Percentiles rank a stretch among this genome's conserved stretches.
These are phyloP conservation scores for Cyphomyrmex costatus DNA, from an alignment of 1,140 invertebrate genomes.

Conservation along the genomic window DNA sequence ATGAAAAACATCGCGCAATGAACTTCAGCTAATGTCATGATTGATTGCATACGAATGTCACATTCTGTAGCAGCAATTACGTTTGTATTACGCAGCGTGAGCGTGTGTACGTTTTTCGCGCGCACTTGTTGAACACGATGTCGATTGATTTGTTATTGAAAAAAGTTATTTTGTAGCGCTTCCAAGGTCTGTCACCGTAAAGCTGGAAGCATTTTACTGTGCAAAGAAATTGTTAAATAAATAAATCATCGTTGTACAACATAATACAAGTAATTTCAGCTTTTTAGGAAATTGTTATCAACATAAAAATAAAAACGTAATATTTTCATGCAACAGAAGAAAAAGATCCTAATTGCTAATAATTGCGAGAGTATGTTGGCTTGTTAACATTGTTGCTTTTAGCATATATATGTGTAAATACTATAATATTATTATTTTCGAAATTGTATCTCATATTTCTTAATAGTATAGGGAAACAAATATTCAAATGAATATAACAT, in stretches of 20 bases:
- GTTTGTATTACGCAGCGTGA: background rate
- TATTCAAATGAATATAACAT: background rate
- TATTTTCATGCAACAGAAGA: conserved; percentile 14
- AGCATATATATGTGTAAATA: background rate
- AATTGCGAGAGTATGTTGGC: background rate
- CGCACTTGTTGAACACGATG: conserved; percentile 47
- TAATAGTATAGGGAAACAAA: background rate
- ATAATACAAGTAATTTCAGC: background rate
- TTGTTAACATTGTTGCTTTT: background rate
- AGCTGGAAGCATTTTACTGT: conserved; percentile 35
- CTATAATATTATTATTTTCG: background rate
- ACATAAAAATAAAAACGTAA: background rate
- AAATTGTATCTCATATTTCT: background rate
- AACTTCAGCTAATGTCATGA: conserved; percentile 54
- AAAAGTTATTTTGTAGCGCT: conserved; percentile 34
- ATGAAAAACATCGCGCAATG: conserved; percentile 55
- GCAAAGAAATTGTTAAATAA: background rate
- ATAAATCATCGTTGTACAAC: background rate
- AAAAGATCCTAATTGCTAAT: background rate
- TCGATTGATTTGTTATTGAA: conserved; percentile 10
- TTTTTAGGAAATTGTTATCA: conserved; percentile 18
- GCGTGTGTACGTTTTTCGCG: background rate
- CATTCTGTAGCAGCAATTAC: conserved; percentile 43
- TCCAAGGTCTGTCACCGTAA: conserved; percentile 32
- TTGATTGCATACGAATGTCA: conserved; percentile 43